Conservation (phyloP, 2,113 vertebrate genomes). For the Plecturocebus donacophilus region DNA sequence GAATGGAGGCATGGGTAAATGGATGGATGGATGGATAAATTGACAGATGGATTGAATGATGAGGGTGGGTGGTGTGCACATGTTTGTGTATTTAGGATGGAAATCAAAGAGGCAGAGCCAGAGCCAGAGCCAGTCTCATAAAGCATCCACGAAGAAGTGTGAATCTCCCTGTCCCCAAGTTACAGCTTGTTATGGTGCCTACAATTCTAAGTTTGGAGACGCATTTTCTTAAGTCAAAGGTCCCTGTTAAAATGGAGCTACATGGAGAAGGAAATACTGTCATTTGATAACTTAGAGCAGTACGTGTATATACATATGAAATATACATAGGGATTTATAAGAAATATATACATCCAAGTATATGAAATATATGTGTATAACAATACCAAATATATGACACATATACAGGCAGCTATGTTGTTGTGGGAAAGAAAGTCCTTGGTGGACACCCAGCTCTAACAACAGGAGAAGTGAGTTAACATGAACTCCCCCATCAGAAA, state of each 20-base stretch:
- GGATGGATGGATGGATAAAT: not conserved
- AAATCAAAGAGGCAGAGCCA: not conserved
- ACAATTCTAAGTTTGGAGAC: not conserved
- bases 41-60: not conserved
- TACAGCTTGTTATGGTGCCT: not conserved
- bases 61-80: not conserved
- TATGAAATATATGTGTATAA: not conserved
- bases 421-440: not conserved
- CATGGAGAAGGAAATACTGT: not conserved
- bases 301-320: not conserved
- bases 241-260: not conserved
- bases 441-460: not conserved
- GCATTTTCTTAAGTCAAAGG: not conserved
- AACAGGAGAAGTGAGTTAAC: not conserved
- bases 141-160: not conserved
- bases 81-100: not conserved
- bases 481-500: not conserved
- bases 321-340: not conserved
- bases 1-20: rapidly evolving
- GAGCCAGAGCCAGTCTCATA: not conserved
- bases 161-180: not conserved
- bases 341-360: not conserved
- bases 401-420: not conserved
- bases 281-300: not conserved
- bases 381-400: not conserved